Conservation (phyloP, 2,797 vertebrate species). For the Oophaga sylvatica region DNA sequence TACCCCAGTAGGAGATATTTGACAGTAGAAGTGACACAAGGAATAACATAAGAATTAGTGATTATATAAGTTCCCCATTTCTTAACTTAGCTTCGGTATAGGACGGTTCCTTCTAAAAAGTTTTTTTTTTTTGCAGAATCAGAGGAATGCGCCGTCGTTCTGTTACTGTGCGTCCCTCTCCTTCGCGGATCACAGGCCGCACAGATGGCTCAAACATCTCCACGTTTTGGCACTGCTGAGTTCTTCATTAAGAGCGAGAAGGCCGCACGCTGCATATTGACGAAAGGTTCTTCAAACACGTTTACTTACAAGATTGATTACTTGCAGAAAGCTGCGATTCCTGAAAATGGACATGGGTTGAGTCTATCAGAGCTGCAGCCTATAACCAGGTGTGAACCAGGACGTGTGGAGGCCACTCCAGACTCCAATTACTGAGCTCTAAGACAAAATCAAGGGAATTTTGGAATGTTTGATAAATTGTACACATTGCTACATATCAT, state of each 20-base stretch:
- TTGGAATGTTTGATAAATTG: too few relatives aligned
- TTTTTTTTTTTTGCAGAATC: background rate
- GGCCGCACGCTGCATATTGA: slow-evolving; percentile 53
- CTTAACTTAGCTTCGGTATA: background rate
- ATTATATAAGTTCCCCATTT: background rate
- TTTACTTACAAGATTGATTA: slow-evolving; percentile 46
- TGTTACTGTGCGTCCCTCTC: slow-evolving; percentile 18
- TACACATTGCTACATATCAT: too few relatives aligned
- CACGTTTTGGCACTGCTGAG: slow-evolving; percentile 25
- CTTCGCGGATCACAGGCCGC: slow-evolving; percentile 43
- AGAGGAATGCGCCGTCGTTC: background rate
- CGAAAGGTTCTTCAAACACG: slow-evolving; percentile 52
- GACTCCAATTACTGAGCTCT: background rate
- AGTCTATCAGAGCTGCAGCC: background rate
- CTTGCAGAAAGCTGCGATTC: background rate
- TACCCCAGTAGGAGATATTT: background rate
- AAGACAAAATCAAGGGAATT: background rate
- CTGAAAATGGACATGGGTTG: background rate
- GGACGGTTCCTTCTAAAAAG: background rate
- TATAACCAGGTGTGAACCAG: background rate
- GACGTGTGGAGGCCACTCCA: background rate
- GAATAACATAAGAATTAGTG: too few relatives aligned
- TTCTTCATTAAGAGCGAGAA: slow-evolving; percentile 36
- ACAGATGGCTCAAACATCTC: slow-evolving; percentile 38
- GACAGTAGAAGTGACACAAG: background rate